Conservation (phyloP, 2,797 vertebrate species). For the Halcyon badia region DNA sequence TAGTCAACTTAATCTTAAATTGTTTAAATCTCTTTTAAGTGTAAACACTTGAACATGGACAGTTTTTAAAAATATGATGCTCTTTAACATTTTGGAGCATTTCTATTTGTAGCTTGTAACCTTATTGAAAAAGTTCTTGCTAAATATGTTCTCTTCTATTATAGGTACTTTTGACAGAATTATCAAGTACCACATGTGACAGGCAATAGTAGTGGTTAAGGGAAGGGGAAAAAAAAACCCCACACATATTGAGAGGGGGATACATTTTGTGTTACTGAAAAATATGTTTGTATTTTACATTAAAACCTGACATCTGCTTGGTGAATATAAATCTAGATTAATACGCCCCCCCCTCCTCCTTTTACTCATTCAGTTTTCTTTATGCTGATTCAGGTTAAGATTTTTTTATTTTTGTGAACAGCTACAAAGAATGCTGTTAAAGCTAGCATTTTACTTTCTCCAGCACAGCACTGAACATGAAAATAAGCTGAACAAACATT, state of each 20-base stretch:
- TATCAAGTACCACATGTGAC: constrained; percentile 77
- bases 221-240: background rate
- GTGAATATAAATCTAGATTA: constrained; percentile 77
- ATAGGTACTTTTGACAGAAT: constrained; percentile 74
- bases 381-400: constrained; percentile 80
- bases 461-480: constrained; percentile 68
- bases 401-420: constrained; percentile 68
- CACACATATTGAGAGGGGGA: constrained; percentile 71
- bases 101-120: constrained; percentile 77
- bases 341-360: background rate
- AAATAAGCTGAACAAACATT: constrained; percentile 83
- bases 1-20: constrained; percentile 85
- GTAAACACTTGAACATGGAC: constrained; percentile 81
- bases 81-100: constrained; percentile 75
- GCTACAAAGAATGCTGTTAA: constrained; percentile 70
- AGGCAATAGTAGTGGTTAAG: constrained; percentile 72
- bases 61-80: constrained; percentile 75
- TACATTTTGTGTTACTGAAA: constrained; percentile 70
- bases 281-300: constrained; percentile 74
- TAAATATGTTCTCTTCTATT: constrained; percentile 80
- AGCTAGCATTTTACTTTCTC: constrained; percentile 72
- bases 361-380: constrained; percentile 73
- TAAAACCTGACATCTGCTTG: constrained; percentile 77
- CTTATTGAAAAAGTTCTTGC: constrained; percentile 78
- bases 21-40: constrained; percentile 84